These are phyloP conservation scores for Archips crataeganus DNA, from an alignment of 2,888 invertebrate species.

Conservation along the genomic window DNA sequence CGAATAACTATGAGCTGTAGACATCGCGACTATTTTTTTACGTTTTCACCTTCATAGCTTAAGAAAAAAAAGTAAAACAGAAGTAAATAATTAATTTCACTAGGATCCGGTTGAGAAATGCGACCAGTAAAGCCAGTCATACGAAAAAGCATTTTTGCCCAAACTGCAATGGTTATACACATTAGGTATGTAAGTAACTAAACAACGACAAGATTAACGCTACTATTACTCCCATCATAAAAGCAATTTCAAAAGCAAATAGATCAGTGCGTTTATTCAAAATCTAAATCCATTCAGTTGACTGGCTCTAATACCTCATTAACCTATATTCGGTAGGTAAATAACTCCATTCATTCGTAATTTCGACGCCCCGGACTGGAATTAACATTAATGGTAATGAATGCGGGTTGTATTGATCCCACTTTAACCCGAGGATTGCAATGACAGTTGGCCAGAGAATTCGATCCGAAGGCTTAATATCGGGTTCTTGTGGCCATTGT, in stretches of 20 bases:
- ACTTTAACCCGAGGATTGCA: conserved; percentile 10
- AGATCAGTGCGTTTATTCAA: background rate
- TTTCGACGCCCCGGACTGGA: background rate
- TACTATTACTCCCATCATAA: background rate
- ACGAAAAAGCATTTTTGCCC: too few relatives aligned
- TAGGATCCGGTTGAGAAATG: too few relatives aligned
- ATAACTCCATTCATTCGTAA: conserved; percentile 24
- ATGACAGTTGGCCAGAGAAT: conserved; percentile 7
- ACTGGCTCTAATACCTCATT: conserved; percentile 4
- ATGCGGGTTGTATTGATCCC: conserved; percentile 24
- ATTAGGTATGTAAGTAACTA: too few relatives aligned
- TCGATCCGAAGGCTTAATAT: background rate
- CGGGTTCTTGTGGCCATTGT: background rate
- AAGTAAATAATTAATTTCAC: too few relatives aligned
- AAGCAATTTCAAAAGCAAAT: background rate
- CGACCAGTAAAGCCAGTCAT: too few relatives aligned
- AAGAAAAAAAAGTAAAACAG: too few relatives aligned
- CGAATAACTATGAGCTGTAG: too few relatives aligned
- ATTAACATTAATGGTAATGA: conserved; percentile 32
- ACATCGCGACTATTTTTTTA: too few relatives aligned
- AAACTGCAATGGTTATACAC: too few relatives aligned
- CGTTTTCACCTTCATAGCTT: too few relatives aligned
- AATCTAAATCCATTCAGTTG: conserved; percentile 4
- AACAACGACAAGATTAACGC: background rate
- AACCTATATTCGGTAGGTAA: conserved; percentile 16